phyloP scores from a whole-genome alignment of 2,797 vertebrate species.

The Fistularia commersonii region DNA sequence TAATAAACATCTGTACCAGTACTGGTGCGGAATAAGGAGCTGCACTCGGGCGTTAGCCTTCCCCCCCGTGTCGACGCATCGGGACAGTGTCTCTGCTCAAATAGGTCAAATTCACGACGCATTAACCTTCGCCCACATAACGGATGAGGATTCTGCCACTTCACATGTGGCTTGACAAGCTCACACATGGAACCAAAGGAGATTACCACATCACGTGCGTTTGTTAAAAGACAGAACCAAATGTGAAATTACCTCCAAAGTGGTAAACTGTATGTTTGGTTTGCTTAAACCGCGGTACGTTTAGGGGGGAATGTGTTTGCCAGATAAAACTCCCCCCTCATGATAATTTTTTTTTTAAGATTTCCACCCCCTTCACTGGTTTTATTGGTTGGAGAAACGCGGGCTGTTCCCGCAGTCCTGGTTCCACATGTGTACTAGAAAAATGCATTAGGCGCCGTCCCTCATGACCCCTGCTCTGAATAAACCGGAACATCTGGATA shows the following conservation, averaged over 20 bases:
- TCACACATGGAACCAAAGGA: constrained; percentile 21
- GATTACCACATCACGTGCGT: constrained; percentile 9
- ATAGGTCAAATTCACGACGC: constrained; percentile 61
- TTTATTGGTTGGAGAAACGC: no score
- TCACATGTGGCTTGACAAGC: constrained; percentile 39
- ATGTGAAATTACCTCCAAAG: no score
- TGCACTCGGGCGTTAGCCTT: no score
- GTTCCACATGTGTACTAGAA: constrained; percentile 38
- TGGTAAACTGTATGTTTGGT: no score
- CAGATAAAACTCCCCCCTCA: no score
- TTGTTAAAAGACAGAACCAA: no score
- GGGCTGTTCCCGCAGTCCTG: constrained; percentile 10
- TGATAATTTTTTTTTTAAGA: no score
- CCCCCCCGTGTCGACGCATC: no score
- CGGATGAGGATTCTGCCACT: constrained; percentile 46
- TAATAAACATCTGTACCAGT: background rate
- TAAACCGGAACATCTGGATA: constrained; percentile 62
- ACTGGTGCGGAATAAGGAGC: constrained; percentile 3
- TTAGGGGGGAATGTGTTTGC: no score
- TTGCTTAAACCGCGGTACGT: no score
- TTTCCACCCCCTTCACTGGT: no score
- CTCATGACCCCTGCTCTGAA: constrained; percentile 7
- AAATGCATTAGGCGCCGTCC: no score
- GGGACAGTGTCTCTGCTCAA: constrained; percentile 24
- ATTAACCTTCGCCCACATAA: constrained; percentile 58